Evolutionary conservation across 1,140 invertebrate species (phyloP).

Genomic region (Megalonaias nervosa): DNA sequence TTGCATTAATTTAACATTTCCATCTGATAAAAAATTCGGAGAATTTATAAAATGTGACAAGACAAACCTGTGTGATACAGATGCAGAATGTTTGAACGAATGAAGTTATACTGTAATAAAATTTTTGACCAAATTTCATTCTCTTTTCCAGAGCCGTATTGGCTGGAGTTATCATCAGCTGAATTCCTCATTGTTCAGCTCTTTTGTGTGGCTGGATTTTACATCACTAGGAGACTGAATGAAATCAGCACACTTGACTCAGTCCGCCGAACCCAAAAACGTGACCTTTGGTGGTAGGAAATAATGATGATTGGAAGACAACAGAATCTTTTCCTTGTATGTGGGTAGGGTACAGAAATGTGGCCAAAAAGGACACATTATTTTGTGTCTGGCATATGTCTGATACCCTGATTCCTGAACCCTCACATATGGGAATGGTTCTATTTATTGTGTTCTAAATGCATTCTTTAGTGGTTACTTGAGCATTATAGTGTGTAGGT

Average conservation of each 20-base stretch:
- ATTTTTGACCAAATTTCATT: conserved; percentile 7
- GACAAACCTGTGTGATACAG: no score
- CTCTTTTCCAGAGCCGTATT: conserved; percentile 73
- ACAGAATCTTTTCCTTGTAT: no score
- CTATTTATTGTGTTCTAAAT: no score
- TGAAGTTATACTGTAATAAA: conserved; percentile 10
- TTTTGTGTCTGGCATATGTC: neutral
- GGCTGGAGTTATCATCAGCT: conserved; percentile 74
- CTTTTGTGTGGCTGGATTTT: conserved; percentile 73
- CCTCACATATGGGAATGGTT: no score
- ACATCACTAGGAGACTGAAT: conserved; percentile 73
- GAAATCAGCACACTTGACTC: conserved; percentile 71
- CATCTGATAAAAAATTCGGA: no score
- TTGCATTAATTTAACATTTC: no score
- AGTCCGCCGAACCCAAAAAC: conserved; percentile 72
- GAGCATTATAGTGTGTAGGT: no score
- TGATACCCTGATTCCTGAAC: neutral
- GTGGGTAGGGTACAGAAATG: no score
- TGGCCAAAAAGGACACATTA: neutral
- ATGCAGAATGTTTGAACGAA: no score
- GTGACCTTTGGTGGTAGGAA: conserved; percentile 73
- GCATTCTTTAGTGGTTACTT: no score
- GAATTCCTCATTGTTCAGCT: conserved; percentile 75
- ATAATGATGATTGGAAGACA: neutral
- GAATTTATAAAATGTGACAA: no score